These are phyloP conservation scores for Ceratosolen solmsi DNA, from an alignment of 1,140 invertebrate species.

Conservation along the genomic window DNA sequence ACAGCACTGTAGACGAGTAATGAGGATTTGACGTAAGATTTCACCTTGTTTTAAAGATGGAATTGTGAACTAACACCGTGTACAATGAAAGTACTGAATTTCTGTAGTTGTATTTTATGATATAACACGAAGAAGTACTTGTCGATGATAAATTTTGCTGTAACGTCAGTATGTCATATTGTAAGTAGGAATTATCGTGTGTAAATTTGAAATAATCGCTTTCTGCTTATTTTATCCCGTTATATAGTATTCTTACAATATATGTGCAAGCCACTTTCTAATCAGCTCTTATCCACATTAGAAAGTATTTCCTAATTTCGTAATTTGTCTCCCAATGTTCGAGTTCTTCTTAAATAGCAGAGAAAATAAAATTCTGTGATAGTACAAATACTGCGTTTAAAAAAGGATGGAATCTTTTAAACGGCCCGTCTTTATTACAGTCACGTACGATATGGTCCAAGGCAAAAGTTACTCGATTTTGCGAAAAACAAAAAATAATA, in stretches of 20 bases:
- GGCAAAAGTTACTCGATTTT: neutral
- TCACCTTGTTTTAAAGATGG: constrained; percentile 28
- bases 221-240: constrained; percentile 6
- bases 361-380: constrained; percentile 40
- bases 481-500: neutral
- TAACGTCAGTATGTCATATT: neutral
- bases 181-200: neutral
- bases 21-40: neutral
- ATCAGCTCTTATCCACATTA: neutral
- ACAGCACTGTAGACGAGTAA: neutral
- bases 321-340: neutral
- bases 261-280: neutral
- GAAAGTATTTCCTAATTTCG: neutral
- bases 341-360: constrained; percentile 36
- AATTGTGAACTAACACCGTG: neutral
- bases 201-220: neutral
- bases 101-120: neutral
- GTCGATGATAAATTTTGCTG: neutral
- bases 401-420: constrained; percentile 19
- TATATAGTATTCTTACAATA: no score
- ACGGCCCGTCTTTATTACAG: neutral
- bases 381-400: constrained; percentile 31
- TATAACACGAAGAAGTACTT: neutral
- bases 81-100: neutral
- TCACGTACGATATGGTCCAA: neutral